These are phyloP conservation scores for Lumbricus terrestris DNA, from an alignment of 2,888 invertebrate species.

Conservation along the genomic window DNA sequence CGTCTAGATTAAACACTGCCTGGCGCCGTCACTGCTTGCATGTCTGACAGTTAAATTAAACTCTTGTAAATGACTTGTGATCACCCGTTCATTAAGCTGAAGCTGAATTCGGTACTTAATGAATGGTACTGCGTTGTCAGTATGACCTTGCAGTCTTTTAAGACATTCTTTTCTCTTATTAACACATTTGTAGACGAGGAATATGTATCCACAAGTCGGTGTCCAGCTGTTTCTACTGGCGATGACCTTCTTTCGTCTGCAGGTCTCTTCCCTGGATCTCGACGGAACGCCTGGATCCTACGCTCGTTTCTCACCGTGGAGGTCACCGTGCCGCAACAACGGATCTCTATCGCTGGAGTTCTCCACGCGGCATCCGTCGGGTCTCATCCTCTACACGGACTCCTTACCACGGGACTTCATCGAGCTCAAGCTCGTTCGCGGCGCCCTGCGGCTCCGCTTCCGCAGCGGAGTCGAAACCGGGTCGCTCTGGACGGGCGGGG, in stretches of 20 bases:
- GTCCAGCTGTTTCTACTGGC: neutral
- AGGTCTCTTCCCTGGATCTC: neutral
- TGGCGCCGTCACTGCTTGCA: too few relatives aligned
- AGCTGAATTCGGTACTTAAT: too few relatives aligned
- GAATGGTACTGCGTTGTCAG: too few relatives aligned
- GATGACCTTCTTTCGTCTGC: neutral
- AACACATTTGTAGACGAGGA: neutral
- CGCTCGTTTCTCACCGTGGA: neutral
- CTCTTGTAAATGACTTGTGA: too few relatives aligned
- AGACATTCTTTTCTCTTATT: too few relatives aligned
- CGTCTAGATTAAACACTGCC: too few relatives aligned
- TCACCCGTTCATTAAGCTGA: too few relatives aligned
- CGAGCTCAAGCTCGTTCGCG: slow-evolving; percentile 6
- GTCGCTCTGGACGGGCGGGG: neutral
- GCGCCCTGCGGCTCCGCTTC: neutral
- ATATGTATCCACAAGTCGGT: neutral
- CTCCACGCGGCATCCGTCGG: neutral
- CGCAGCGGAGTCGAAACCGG: neutral
- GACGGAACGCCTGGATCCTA: neutral
- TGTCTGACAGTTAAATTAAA: too few relatives aligned
- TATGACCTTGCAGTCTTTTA: too few relatives aligned
- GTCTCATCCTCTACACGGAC: slow-evolving; percentile 4
- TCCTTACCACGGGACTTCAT: neutral
- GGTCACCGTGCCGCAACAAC: neutral
- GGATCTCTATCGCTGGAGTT: neutral